Evolutionary conservation across 1,140 invertebrate genomes (phyloP).

Genomic region (Dreissena rostriformis): DNA sequence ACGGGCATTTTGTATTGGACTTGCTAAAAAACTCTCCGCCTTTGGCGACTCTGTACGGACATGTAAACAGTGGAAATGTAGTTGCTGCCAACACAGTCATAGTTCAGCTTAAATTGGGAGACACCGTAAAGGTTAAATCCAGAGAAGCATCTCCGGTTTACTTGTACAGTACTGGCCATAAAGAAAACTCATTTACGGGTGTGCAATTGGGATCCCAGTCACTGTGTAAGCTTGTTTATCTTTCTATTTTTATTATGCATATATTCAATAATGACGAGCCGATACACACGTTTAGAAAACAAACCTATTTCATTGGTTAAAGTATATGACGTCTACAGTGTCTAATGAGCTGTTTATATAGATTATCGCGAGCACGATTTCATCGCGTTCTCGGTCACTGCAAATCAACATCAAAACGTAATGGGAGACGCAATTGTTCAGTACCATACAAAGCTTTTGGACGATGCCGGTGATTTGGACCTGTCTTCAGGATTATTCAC

Average conservation of each 20-base stretch:
- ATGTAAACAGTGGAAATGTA: slow-evolving; percentile 15
- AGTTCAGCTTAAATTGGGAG: slow-evolving; percentile 18
- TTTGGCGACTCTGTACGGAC: slow-evolving; percentile 21
- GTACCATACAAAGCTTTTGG: slow-evolving; percentile 27
- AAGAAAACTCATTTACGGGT: slow-evolving; percentile 31
- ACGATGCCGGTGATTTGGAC: slow-evolving; percentile 25
- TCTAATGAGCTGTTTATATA: background rate
- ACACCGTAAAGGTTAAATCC: slow-evolving; percentile 19
- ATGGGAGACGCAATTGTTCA: background rate
- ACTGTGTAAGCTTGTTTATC: background rate
- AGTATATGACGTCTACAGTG: background rate
- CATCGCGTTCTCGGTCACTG: slow-evolving; percentile 27
- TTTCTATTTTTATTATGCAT: background rate
- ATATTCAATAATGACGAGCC: too few relatives aligned
- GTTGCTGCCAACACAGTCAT: slow-evolving; percentile 40
- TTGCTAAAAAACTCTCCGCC: slow-evolving; percentile 10
- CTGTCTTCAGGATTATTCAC: slow-evolving; percentile 20
- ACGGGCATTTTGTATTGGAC: slow-evolving; percentile 10
- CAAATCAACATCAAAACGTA: slow-evolving; percentile 19
- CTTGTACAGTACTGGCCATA: background rate
- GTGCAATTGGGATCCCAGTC: slow-evolving; percentile 26
- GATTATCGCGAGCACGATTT: background rate
- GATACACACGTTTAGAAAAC: background rate
- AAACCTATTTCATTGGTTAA: background rate
- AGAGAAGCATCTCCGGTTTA: slow-evolving; percentile 1